Evolutionary conservation across 2,888 invertebrate genomes (phyloP), one percentile per base, ranked within the genome.

Genomic region (Drosophila limbata): DNA sequence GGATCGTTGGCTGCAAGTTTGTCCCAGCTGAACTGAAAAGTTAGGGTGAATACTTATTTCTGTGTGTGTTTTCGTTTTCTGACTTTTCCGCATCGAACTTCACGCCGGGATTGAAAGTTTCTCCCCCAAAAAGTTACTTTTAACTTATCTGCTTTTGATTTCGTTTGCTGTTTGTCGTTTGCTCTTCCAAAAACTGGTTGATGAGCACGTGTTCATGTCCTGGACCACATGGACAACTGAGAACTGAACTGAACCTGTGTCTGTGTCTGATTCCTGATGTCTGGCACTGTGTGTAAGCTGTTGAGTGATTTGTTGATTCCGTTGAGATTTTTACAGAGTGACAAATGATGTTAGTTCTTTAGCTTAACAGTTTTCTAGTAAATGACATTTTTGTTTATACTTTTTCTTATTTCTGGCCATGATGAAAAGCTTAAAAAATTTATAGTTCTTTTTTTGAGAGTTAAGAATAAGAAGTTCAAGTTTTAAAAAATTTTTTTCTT

Each of bases 131-230:
- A 79, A 81, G 67, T 69, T 67, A 48, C 65, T 72, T 81, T 69
- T 48, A 73, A 75, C 69, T 79, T 83, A 84, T 87, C 79, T 73
- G 72, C 71, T 73, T 69, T 73, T 81, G 79, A 79, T 76, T 71
- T 81, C 72, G 45, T 53, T 57, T 69, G 45, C 40, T 65, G 9
- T 50, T 50, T 35, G 17, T 47, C 42, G 10, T 33, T 37, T 25
- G 15, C 44, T 33, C 55, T 56, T 15, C n/a, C n/a, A 35, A 42
- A 42, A 50, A 35, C 33, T 37, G n/a, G 2, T 4, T 45, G 56
- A 73, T 73, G 64, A 77, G 73, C 73, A 61, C 57, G 50, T 76
- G 73, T 67, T 17, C 55, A 48, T 62, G 72, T 72, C 67, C n/a
- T n/a, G n/a, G 44, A 45, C 9, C 40, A 13, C 40, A 28, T 52